phyloP scores from a whole-genome alignment of 2,113 vertebrate genomes.

The Miniopterus natalensis region DNA sequence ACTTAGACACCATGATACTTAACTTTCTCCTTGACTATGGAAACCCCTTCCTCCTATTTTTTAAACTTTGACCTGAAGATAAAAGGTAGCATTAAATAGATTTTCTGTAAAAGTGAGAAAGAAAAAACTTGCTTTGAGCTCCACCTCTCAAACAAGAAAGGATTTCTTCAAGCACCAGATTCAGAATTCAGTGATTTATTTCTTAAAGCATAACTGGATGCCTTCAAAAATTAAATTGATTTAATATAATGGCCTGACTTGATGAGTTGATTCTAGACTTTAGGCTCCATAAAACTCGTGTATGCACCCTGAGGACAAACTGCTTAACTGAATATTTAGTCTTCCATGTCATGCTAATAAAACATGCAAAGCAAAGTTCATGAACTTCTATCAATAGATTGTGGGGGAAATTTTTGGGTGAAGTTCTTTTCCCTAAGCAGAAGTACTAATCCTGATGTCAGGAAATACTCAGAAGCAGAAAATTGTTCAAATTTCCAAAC shows the following conservation, averaged over 20 bases:
- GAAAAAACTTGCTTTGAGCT: not conserved
- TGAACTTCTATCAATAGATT: not conserved
- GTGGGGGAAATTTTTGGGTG: not conserved
- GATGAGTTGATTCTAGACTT: not conserved
- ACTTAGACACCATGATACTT: not conserved
- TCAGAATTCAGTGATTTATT: not conserved
- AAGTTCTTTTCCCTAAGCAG: not conserved
- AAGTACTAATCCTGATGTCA: not conserved
- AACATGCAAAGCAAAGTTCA: not conserved
- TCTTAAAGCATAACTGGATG: not conserved
- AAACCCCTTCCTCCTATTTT: not conserved
- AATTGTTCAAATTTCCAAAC: not conserved
- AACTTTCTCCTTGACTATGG: not conserved
- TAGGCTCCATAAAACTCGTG: not conserved
- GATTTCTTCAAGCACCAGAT: not conserved
- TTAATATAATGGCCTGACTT: not conserved
- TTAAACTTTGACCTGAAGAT: not conserved
- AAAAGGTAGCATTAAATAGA: not conserved
- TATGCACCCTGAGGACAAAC: not conserved
- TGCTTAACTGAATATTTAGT: not conserved
- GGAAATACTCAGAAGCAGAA: not conserved
- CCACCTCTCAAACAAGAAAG: not conserved
- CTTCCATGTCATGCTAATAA: not conserved
- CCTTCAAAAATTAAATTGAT: not conserved
- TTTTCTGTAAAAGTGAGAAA: not conserved